These are phyloP conservation scores for Garra rufa DNA, from an alignment of 2,113 vertebrate species.

Conservation along the genomic window DNA sequence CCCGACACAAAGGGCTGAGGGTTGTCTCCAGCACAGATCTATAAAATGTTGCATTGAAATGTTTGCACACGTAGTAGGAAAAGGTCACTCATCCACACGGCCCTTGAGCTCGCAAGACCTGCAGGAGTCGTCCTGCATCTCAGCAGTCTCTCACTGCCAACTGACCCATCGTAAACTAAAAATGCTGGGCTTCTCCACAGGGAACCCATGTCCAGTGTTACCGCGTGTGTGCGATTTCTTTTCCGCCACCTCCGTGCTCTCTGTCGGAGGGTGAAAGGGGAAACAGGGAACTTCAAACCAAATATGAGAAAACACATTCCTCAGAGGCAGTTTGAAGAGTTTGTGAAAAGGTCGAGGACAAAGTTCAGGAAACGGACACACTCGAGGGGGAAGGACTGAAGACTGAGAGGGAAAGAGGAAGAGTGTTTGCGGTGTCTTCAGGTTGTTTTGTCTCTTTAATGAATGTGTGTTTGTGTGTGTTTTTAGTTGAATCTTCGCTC, in stretches of 20 bases:
- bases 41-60: slow-evolving; percentile 18
- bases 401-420: slow-evolving; percentile 8
- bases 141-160: slow-evolving; percentile 29
- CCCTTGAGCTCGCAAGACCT: background rate
- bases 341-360: slow-evolving; percentile 53
- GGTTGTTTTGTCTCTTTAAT: slow-evolving; percentile 25
- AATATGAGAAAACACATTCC: slow-evolving; percentile 43
- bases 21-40: background rate
- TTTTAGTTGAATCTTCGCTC: slow-evolving; percentile 14
- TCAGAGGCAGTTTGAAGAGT: slow-evolving; percentile 44
- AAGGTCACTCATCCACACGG: background rate
- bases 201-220: slow-evolving; percentile 39
- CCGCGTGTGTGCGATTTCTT: slow-evolving; percentile 36
- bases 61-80: slow-evolving; percentile 8
- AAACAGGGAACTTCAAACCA: slow-evolving; percentile 36
- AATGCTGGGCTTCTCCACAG: slow-evolving; percentile 40
- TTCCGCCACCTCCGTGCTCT: slow-evolving; percentile 18
- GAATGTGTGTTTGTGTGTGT: background rate
- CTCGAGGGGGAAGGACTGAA: slow-evolving; percentile 5
- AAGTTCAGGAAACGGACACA: slow-evolving; percentile 36
- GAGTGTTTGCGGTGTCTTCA: background rate
- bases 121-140: slow-evolving; percentile 5
- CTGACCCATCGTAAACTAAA: slow-evolving; percentile 43
- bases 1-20: background rate
- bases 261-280: slow-evolving; percentile 33